Base-by-base conservation (phyloP, 2,797 vertebrate genomes). In the Sibirionetta formosa region DNA sequence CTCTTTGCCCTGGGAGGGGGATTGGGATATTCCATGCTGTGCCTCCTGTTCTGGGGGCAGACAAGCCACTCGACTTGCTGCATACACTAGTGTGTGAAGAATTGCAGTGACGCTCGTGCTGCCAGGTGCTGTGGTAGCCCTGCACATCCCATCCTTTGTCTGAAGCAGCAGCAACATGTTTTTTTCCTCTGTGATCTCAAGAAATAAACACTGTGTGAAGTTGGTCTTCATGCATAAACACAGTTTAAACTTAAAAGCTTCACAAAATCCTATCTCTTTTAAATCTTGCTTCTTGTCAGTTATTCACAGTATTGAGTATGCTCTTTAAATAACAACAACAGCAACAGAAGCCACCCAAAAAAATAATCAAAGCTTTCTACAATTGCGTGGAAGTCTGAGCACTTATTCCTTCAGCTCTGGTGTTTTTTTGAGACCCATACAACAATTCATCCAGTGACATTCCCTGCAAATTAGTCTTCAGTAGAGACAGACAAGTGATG, bases 121-220 rank as follows among this genome's bases (percentile, higher is more conserved):
- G 56, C 68, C 48, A 88, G 70, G 51, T 84, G 70, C 27, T 73
- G 35, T 79, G 38, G 86, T 88, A 86, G 77, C 19, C 66, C 69
- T 90, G 79, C 65, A 42, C 26, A 54, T 68, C 36, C 72, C 27
- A 60, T 79, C 48, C 73, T 79, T 95, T 94, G 38, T 91, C 53
- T 94, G 64, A 75, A 88, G 44, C 38, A 85, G 90, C 93, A 96
- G 88, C 82, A 82, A 94, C 89, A 94, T 9, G 54, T 35, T 40
- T 92, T 87, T 84, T 35, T 1, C 77, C 81, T 94, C 94, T 87
- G 68, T 95, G 72, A 94, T 97, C 97, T 97, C 68, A 94, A 95
- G 83, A 96, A 96, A 94, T 66, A 92, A 95, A 96, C 66, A 95
- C 71, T 2, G 14, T 86, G 81, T 96, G 88, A 94, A 82, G 95